Evolutionary conservation across 1,140 invertebrate genomes (phyloP).

Genomic region (Drosophila grimshawi): DNA sequence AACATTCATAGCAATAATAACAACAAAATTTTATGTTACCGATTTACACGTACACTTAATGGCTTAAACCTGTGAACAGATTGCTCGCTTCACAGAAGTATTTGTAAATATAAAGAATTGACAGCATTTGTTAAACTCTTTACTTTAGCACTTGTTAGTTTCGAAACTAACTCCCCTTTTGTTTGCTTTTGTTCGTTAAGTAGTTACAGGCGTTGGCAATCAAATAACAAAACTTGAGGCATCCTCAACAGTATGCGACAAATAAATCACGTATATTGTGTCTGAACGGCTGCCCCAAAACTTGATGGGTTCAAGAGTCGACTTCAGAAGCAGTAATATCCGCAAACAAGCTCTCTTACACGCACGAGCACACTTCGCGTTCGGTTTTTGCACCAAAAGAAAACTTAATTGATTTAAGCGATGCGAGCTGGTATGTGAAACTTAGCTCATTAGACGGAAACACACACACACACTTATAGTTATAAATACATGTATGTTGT

Average conservation of each 20-base stretch:
- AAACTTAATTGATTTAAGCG: conserved; percentile 72
- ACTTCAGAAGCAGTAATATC: not conserved
- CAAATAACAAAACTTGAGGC: conserved; percentile 68
- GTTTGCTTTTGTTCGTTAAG: conserved; percentile 4
- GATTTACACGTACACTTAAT: not conserved
- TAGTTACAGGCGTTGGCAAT: conserved; percentile 49
- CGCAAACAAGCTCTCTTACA: conserved; percentile 34
- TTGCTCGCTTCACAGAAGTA: conserved; percentile 31
- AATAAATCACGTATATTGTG: conserved; percentile 64
- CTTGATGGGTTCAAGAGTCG: conserved; percentile 1
- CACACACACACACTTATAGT: conserved; percentile 4
- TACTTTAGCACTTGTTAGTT: conserved; percentile 27
- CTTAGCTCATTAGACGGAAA: conserved; percentile 38
- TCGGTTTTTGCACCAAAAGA: conserved; percentile 21
- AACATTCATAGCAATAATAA: conserved; percentile 31
- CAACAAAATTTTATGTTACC: conserved; percentile 18
- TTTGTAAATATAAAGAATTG: conserved; percentile 28
- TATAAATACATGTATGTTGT: conserved; percentile 7
- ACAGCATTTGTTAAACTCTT: conserved; percentile 21
- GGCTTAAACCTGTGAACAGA: conserved; percentile 14
- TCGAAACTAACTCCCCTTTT: conserved; percentile 3
- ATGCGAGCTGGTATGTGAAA: conserved; percentile 40
- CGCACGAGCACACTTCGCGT: conserved; percentile 66
- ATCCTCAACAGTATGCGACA: conserved; percentile 61
- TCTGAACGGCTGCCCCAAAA: conserved; percentile 66